Evolutionary conservation across 2,113 vertebrate genomes (phyloP).

Genomic region (Polyodon spathula): DNA sequence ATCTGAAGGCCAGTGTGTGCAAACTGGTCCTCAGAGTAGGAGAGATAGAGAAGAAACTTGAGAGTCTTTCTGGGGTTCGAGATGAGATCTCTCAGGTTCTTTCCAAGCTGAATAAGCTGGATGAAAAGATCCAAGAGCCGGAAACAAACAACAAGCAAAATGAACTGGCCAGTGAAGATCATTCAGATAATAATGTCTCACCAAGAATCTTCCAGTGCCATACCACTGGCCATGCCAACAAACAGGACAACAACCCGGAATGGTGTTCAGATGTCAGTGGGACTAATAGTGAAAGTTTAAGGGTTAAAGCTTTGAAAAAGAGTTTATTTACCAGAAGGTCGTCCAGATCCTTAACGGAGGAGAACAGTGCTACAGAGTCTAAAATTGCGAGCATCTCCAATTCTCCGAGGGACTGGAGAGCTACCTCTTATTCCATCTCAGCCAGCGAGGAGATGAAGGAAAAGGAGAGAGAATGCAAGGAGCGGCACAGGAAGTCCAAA

Average conservation of each 20-base stretch:
- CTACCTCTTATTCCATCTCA: conserved; percentile 64
- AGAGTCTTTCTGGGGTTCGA: conserved; percentile 78
- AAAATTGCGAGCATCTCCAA: conserved; percentile 78
- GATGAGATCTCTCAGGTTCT: conserved; percentile 89
- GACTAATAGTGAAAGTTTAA: conserved; percentile 68
- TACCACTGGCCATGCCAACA: conserved; percentile 61
- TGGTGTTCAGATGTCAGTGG: conserved; percentile 68
- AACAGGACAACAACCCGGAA: conserved; percentile 56
- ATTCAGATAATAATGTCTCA: conserved; percentile 51
- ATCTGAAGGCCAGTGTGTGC: conserved; percentile 79
- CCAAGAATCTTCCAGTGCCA: conserved; percentile 62
- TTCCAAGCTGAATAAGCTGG: conserved; percentile 77
- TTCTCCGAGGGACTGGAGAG: conserved; percentile 77
- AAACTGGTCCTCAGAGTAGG: conserved; percentile 80
- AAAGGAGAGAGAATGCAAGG: conserved; percentile 60
- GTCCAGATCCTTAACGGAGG: conserved; percentile 75
- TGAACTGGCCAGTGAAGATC: conserved; percentile 46
- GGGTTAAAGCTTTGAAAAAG: conserved; percentile 78
- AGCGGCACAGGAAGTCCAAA: conserved; percentile 72
- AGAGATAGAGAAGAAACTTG: conserved; percentile 87
- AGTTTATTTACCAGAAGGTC: conserved; percentile 75
- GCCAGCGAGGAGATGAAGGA: conserved; percentile 61
- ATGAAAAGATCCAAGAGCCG: conserved; percentile 82
- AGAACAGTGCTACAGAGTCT: conserved; percentile 70
- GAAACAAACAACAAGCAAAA: conserved; percentile 52